Evolutionary conservation across 2,888 invertebrate genomes (phyloP), one percentile per base, ranked within the genome.

Genomic region (Elegia similella): DNA sequence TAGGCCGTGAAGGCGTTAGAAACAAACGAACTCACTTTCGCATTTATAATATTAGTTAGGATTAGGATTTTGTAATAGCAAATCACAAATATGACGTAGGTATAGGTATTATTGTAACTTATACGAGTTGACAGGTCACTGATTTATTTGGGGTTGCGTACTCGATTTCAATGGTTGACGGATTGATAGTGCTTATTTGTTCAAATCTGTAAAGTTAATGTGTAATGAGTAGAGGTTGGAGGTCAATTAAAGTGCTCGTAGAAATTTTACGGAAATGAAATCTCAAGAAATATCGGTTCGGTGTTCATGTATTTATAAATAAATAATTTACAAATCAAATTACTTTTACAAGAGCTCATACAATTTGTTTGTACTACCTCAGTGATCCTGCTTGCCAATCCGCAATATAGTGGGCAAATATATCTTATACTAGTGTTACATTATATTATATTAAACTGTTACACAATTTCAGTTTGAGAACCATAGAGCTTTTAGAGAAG

Each of bases 301-400:
- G 38, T 50, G 17, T 34, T 50, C 32, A 34, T 34, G 16, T 34
- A 34, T 10, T 34, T 34, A 10, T 8, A 1, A 1, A 32, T 32
- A 32, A 34, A 34, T 8, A 34, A 34, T 34, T 34, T 10, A 34
- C 10, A 38, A 38, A 38, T 10, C 10, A 38, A 6, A 38, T 12
- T 38, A 38, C 12, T 38, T 54, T 46, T 46, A 6, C 15, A 29
- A 43, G n/a, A 29, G 52, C 42, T 53, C 42, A 42, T 53, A 42
- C 17, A 17, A 47, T 38, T 42, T 38, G 47, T 55, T 55, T 38
- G 16, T 53, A 57, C 62, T 64, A 67, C 63, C 67, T 65, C 61
- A 60, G 60, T 59, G 62, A 59, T 8, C 57, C 57, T 50, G 62
- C 66, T 66, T 63, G 62, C 62, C 58, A 56, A 59, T 48, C 54